A percentile compares a stretch with the other conserved stretches of the same genome.
Conservation (phyloP, 2,797 vertebrate species). For the Eidolon dupreanum region DNA sequence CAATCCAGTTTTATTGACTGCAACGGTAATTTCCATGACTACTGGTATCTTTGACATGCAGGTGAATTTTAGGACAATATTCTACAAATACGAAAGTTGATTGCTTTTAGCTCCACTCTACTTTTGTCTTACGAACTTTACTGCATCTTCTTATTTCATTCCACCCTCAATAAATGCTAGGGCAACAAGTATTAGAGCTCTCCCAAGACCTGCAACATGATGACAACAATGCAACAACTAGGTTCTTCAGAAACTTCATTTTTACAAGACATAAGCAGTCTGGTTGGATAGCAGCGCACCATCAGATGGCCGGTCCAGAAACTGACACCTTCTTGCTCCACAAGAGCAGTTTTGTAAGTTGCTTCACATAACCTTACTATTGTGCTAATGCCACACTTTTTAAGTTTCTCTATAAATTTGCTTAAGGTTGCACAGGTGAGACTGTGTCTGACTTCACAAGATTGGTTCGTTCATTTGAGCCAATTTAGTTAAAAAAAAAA, state of each 20-base stretch:
- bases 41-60: background rate
- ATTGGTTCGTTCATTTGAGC: background rate
- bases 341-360: background rate
- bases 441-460: background rate
- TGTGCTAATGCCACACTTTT: background rate
- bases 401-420: background rate
- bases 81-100: background rate
- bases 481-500: constrained; percentile 9
- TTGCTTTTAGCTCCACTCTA: background rate
- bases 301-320: background rate
- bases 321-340: background rate
- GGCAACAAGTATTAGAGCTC: background rate
- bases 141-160: background rate
- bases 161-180: background rate
- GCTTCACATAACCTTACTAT: background rate
- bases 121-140: background rate
- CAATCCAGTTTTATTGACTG: background rate
- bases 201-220: background rate
- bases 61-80: background rate
- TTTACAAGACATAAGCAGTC: background rate
- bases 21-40: background rate
- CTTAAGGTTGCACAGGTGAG: background rate
- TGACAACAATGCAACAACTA: background rate
- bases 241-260: background rate
- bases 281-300: background rate